These are phyloP conservation scores for Antheraea yamamai DNA, from an alignment of 2,888 invertebrate species.

Conservation along the genomic window DNA sequence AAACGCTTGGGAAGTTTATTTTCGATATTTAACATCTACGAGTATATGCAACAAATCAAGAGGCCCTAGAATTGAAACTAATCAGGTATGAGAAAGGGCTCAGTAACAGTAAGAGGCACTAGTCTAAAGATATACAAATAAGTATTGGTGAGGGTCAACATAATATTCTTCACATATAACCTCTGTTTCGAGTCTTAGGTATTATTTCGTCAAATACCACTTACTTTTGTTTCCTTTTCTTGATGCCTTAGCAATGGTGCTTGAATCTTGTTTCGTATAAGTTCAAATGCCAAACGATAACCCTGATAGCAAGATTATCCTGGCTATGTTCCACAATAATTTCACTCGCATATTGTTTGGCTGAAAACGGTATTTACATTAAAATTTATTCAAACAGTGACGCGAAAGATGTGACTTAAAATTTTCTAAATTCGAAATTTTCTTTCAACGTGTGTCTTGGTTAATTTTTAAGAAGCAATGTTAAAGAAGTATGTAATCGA, in stretches of 20 bases:
- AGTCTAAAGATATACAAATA: background rate
- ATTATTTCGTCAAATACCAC: constrained; percentile 20
- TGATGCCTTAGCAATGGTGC: constrained; percentile 21
- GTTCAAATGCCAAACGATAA: constrained; percentile 59
- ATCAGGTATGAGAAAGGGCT: background rate
- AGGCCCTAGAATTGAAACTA: background rate
- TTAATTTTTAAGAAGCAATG: background rate
- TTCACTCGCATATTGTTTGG: constrained; percentile 55
- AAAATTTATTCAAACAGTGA: constrained; percentile 26
- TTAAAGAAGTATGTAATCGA: background rate
- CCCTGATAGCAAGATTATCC: constrained; percentile 65
- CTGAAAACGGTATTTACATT: constrained; percentile 26
- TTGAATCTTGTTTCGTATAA: constrained; percentile 26
- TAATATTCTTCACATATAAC: background rate
- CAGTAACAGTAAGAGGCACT: background rate
- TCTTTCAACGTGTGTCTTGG: constrained; percentile 24
- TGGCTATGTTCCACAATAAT: constrained; percentile 71
- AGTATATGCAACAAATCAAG: background rate
- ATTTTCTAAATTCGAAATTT: constrained; percentile 55
- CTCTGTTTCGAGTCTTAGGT: background rate
- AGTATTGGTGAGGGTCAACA: background rate
- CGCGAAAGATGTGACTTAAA: constrained; percentile 15
- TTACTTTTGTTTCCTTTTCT: constrained; percentile 30
- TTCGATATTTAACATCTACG: background rate
- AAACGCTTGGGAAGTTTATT: background rate